Percentiles rank a stretch among this genome's conserved stretches.
Conservation (phyloP, 2,797 vertebrate species). For the Intellagama lesueurii region DNA sequence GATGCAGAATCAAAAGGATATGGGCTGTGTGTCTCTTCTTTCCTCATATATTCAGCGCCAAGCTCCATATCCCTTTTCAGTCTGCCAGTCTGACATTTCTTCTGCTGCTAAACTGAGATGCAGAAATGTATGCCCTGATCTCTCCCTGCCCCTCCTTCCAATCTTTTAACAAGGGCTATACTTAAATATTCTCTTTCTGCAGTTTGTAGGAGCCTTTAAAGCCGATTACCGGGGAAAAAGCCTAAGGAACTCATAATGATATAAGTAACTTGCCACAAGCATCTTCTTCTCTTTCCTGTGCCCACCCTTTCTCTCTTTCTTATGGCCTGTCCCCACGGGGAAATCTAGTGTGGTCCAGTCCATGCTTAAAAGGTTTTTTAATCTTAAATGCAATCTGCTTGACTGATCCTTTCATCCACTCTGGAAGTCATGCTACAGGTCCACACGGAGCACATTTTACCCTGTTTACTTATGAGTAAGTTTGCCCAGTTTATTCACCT, state of each 20-base stretch:
- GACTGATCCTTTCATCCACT: no score
- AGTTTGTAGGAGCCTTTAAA: constrained; percentile 23
- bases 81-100: neutral
- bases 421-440: no score
- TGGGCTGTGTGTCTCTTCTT: neutral
- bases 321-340: no score
- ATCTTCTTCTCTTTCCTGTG: neutral
- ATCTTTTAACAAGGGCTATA: constrained; percentile 19
- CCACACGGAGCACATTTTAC: no score
- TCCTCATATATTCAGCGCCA: constrained; percentile 39
- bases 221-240: constrained; percentile 6
- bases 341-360: no score
- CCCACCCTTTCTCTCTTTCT: constrained; percentile 21
- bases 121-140: neutral
- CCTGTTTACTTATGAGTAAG: no score
- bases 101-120: neutral
- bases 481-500: no score
- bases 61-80: constrained; percentile 20
- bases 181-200: constrained; percentile 32
- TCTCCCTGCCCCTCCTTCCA: neutral
- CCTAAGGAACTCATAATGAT: neutral
- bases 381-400: no score
- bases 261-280: constrained; percentile 18
- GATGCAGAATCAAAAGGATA: constrained; percentile 11
- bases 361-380: no score